phyloP scores from a whole-genome alignment of 2,113 vertebrate species.

The Xerus inauris region DNA sequence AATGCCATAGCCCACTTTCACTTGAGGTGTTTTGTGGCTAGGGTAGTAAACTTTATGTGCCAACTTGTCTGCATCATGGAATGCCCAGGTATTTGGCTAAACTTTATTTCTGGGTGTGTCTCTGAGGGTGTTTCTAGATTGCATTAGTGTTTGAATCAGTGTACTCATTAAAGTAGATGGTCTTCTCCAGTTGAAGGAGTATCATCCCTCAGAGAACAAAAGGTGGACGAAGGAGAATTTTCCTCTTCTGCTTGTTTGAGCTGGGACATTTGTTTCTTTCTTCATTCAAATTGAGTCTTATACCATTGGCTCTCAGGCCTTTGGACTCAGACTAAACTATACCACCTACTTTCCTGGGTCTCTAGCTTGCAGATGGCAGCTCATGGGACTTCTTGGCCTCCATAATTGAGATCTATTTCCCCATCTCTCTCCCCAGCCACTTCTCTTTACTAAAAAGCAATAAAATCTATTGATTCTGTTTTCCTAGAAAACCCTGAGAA shows the following conservation, averaged over 20 bases:
- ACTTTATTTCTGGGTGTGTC: not conserved
- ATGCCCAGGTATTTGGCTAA: not conserved
- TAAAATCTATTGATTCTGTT: not conserved
- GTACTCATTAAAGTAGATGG: not conserved
- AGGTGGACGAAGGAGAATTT: not conserved
- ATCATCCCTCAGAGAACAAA: not conserved
- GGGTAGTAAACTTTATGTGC: not conserved
- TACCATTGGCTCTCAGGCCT: not conserved
- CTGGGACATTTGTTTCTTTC: not conserved
- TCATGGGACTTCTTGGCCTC: not conserved
- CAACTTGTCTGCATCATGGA: not conserved
- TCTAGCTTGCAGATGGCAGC: not conserved
- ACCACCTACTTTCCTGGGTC: not conserved
- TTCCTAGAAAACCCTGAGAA: not conserved
- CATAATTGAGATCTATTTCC: not conserved
- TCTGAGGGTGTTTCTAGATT: not conserved
- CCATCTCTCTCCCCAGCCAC: not conserved
- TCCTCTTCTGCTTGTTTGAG: not conserved
- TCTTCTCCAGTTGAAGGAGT: not conserved
- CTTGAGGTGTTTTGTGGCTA: not conserved
- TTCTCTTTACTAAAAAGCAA: not conserved
- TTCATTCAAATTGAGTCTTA: not conserved
- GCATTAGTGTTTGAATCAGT: not conserved
- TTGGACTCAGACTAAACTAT: not conserved
- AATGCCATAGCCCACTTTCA: not conserved